Percentiles rank a stretch among this genome's conserved stretches.
These are phyloP conservation scores for Pangasius mekongensis DNA, from an alignment of 2,797 vertebrate genomes.

Conservation along the genomic window DNA sequence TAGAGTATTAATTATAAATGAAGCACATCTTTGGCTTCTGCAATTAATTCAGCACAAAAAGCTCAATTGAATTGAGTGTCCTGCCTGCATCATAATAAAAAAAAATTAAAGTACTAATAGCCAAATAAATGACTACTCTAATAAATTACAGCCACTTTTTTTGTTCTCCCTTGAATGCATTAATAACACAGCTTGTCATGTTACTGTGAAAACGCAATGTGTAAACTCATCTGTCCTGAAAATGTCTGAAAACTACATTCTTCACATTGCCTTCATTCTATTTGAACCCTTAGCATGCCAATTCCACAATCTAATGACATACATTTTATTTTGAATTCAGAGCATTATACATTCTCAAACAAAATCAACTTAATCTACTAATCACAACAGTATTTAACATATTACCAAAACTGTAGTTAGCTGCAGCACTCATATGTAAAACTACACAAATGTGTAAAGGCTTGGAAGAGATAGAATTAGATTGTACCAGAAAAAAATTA, in stretches of 20 bases:
- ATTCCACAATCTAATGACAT: not conserved
- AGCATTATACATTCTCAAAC: too few relatives aligned
- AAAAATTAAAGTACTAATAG: conserved; percentile 4
- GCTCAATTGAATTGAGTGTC: not conserved
- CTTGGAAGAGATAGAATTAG: not conserved
- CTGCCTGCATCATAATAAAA: conserved; percentile 15
- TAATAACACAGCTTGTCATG: not conserved
- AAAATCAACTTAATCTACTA: not conserved
- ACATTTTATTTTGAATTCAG: not conserved
- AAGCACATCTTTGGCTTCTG: conserved; percentile 22
- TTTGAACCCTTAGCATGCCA: too few relatives aligned
- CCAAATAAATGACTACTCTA: conserved; percentile 16
- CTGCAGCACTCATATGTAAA: not conserved
- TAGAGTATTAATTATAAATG: conserved; percentile 31
- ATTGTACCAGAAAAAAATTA: not conserved
- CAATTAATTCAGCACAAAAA: conserved; percentile 13
- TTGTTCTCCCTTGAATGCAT: not conserved
- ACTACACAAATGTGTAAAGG: not conserved
- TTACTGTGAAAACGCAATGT: not conserved
- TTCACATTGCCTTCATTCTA: too few relatives aligned
- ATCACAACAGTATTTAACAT: not conserved
- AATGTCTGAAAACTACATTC: not conserved
- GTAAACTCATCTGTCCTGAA: not conserved
- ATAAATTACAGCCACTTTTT: conserved; percentile 2
- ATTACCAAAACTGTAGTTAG: not conserved